Base-by-base conservation (phyloP, 2,888 invertebrate species). In the Oconnorella tubifera region DNA sequence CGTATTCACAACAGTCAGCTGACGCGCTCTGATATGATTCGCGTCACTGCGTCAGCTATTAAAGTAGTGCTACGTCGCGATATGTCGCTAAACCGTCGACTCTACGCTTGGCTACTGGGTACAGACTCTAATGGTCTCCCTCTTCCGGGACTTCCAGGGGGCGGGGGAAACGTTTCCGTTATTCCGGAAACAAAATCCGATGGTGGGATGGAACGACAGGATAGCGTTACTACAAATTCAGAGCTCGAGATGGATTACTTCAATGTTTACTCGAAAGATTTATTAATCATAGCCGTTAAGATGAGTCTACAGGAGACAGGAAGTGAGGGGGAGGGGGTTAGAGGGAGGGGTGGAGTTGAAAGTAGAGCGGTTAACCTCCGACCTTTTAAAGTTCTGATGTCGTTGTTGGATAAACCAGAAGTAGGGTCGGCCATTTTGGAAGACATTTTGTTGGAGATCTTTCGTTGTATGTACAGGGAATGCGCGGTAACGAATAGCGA, bases 71-170 rank as follows among this genome's bases (percentile, higher is more conserved):
- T 93, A 58, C 84, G 92, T 53, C 84, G 94, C 67, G 93, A 94
- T 78, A 92, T 92, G 90, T 92, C 92, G 32, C 84, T 94, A 19
- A 94, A 94, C 80, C 86, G 90, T 71, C 86, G 92, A 33, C 83
- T 93, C 33, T 92, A 90, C 81, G 89, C 90, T 0, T 93, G 92
- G 92, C 83, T 94, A 29, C 82, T 91, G 72, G 90, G 90, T 51
- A 86, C 86, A 4, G 89, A 89, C 58, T 64, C 75, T 1, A 70
- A 66, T 32, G 72, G 71, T 19, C 28, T 56, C 14, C 68, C 62
- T 2, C 2, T 66, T 19, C 40, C 63, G 14, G 51, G 64, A 14
- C 25, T 51, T 19, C 33, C 27, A 62, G 48, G 28, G 27, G 63
- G 25, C 49, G 58, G n/a, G 27, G 10, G 33, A 40, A 19, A 14